Conservation (phyloP, 23 tunicate species). For the Phallusia fumigata region DNA sequence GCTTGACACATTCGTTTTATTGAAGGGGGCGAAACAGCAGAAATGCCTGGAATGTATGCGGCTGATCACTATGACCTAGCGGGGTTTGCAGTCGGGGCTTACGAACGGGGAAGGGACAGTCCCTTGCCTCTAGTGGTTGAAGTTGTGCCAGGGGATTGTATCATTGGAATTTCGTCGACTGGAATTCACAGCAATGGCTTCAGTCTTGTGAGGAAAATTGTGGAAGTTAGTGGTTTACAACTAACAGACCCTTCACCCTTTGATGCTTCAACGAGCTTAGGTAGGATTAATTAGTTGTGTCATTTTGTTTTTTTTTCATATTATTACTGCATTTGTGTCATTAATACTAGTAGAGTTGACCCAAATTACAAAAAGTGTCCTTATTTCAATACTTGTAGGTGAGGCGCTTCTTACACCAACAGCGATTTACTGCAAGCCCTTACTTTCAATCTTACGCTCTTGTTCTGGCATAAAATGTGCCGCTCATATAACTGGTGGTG, state of each 20-base stretch:
- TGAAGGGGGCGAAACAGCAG: conserved; percentile 89
- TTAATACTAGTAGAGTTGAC: too few species aligned
- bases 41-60: conserved; percentile 85
- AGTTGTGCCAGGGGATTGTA: conserved; percentile 42
- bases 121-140: conserved; percentile 55
- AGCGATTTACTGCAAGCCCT: conserved; percentile 52
- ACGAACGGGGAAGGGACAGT: conserved; percentile 42
- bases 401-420: conserved; percentile 70
- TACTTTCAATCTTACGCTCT: conserved; percentile 51
- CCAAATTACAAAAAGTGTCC: too few species aligned
- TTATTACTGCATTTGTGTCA: too few species aligned
- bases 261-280: conserved; percentile 18
- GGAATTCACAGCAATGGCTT: conserved; percentile 89
- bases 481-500: conserved; percentile 62
- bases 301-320: too few species aligned
- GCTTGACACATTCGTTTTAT: not conserved
- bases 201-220: conserved; percentile 66
- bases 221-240: conserved; percentile 38
- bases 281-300: too few species aligned
- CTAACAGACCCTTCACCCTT: conserved; percentile 44
- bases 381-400: conserved; percentile 24
- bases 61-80: conserved; percentile 48
- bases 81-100: conserved; percentile 88
- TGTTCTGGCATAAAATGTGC: too few species aligned
- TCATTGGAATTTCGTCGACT: conserved; percentile 65